These are phyloP conservation scores for Pediacus dermestoides DNA, from an alignment of 2,888 invertebrate genomes.

Conservation along the genomic window DNA sequence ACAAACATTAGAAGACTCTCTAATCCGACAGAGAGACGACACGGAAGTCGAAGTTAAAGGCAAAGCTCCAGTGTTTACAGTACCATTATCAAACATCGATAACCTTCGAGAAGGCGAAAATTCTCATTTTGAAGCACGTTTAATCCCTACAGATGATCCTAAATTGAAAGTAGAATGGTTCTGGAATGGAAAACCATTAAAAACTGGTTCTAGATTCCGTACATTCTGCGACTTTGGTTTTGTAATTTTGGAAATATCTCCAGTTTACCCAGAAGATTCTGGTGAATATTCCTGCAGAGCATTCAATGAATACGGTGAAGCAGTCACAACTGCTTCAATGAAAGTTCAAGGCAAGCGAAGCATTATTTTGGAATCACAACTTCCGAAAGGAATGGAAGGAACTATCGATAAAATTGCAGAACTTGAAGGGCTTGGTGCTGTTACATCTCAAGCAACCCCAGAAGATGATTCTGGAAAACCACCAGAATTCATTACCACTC, in stretches of 20 bases:
- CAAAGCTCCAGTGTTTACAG: conserved; percentile 86
- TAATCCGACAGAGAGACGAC: conserved; percentile 73
- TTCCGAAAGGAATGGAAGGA: conserved; percentile 90
- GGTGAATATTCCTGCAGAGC: conserved; percentile 90
- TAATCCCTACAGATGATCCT: conserved; percentile 87
- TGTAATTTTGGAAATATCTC: conserved; percentile 94
- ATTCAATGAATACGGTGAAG: conserved; percentile 84
- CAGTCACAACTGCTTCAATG: conserved; percentile 84
- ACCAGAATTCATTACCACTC: conserved; percentile 86
- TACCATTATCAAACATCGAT: conserved; percentile 82
- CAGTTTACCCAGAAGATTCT: conserved; percentile 94
- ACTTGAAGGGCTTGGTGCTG: conserved; percentile 78
- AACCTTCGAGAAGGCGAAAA: conserved; percentile 87
- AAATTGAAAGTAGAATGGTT: conserved; percentile 91
- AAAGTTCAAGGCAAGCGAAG: conserved; percentile 89
- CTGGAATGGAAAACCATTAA: conserved; percentile 87
- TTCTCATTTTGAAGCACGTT: conserved; percentile 84
- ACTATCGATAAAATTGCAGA: conserved; percentile 92
- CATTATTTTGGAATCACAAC: conserved; percentile 86
- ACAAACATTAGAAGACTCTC: conserved; percentile 85
- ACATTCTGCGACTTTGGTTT: conserved; percentile 98
- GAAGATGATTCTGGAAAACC: conserved; percentile 84
- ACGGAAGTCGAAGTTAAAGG: conserved; percentile 71
- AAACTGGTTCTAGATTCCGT: conserved; percentile 87
- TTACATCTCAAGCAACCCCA: conserved; percentile 62